These are phyloP conservation scores for Condylura cristata DNA, from an alignment of 2,113 vertebrate species.

Conservation along the genomic window DNA sequence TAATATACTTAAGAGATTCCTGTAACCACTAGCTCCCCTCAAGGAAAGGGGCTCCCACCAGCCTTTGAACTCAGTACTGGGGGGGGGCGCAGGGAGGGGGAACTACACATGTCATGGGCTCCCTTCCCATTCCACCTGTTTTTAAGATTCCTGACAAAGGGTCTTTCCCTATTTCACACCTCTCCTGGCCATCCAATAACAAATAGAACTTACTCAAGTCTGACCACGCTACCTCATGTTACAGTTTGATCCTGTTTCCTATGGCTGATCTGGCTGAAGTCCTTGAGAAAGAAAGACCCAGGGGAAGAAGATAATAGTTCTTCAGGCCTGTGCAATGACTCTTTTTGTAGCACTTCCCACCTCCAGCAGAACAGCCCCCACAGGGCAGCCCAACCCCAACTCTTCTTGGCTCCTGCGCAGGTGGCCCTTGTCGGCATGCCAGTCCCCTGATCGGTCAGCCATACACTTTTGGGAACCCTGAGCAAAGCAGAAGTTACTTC, in stretches of 20 bases:
- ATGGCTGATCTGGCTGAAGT: not conserved
- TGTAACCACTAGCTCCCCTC: not conserved
- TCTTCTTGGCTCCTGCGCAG: not conserved
- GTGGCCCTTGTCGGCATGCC: not conserved
- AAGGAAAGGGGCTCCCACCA: not conserved
- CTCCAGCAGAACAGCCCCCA: not conserved
- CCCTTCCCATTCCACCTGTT: not conserved
- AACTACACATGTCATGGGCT: not conserved
- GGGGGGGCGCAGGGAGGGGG: no score
- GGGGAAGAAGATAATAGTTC: not conserved
- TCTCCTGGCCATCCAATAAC: not conserved
- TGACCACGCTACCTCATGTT: not conserved
- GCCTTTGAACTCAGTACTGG: not conserved
- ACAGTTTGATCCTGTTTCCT: not conserved
- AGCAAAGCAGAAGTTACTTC: not conserved
- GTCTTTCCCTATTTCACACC: not conserved
- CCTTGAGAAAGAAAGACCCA: not conserved
- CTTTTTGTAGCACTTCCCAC: not conserved
- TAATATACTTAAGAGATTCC: not conserved
- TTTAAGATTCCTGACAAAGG: not conserved
- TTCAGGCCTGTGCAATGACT: not conserved
- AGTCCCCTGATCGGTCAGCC: slow-evolving; percentile 22
- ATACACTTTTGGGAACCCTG: not conserved
- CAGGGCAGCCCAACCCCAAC: not conserved
- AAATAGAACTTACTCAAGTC: not conserved